Percentiles rank a stretch among this genome's conserved stretches.
phyloP scores from a whole-genome alignment of 2,888 invertebrate genomes.

The Oscheius sp. region DNA sequence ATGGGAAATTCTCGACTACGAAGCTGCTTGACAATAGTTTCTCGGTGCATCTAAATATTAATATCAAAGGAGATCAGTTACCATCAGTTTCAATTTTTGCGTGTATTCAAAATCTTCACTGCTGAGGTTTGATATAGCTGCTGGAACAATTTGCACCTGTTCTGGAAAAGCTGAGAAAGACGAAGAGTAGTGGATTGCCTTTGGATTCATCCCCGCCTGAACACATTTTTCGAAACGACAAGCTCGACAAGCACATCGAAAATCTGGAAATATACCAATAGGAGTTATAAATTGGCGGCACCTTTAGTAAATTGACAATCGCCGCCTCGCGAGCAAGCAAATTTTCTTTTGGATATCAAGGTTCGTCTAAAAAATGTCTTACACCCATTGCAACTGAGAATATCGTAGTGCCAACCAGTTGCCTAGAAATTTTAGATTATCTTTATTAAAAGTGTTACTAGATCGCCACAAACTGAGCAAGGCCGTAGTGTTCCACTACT shows the following conservation, averaged over 20 bases:
- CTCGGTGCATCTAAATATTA: slow-evolving; percentile 16
- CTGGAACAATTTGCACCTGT: slow-evolving; percentile 4
- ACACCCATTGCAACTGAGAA: slow-evolving; percentile 57
- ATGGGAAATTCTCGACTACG: not conserved
- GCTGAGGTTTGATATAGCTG: not conserved
- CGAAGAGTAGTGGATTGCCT: slow-evolving; percentile 14
- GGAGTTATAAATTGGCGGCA: not conserved
- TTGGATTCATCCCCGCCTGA: slow-evolving; percentile 52
- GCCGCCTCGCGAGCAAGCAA: slow-evolving; percentile 52
- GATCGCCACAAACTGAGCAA: slow-evolving; percentile 25
- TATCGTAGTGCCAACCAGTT: slow-evolving; percentile 60
- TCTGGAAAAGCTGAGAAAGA: slow-evolving; percentile 2
- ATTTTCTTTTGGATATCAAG: slow-evolving; percentile 45
- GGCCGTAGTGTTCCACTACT: not conserved
- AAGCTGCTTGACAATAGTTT: slow-evolving; percentile 12
- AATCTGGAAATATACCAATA: slow-evolving; percentile 35
- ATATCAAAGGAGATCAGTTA: not conserved
- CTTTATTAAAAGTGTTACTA: not conserved
- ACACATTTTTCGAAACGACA: slow-evolving; percentile 58
- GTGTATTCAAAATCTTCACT: slow-evolving; percentile 23
- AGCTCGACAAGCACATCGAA: slow-evolving; percentile 57
- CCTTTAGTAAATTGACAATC: slow-evolving; percentile 57
- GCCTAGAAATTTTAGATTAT: slow-evolving; percentile 38
- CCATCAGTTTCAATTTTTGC: slow-evolving; percentile 22
- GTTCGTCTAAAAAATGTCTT: slow-evolving; percentile 59